Base-by-base conservation (phyloP, 2,888 invertebrate species). In the Spialia ferax region DNA sequence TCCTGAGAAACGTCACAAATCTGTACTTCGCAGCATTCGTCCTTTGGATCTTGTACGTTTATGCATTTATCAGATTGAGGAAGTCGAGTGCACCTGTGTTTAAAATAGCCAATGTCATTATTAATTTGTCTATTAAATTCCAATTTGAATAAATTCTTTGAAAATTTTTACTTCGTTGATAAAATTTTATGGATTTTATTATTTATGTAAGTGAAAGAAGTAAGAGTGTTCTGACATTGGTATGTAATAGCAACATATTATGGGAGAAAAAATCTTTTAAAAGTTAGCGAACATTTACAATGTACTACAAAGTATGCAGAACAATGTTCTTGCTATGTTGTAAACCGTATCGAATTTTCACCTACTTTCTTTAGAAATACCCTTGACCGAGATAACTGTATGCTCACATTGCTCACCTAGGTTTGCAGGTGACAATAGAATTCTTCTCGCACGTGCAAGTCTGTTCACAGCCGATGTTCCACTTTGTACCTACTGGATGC, bases 1-100 rank as follows among this genome's bases (percentile, higher is more conserved):
- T 97, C 96, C 20, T 97, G 94, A 0, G 97, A 97, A 4, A 97
- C 97, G 79, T 97, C 98, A 82, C 98, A 98, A 2, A 98, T 94
- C 70, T 98, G 96, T 71, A 97, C 95, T 75, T 96, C 97, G 78
- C 98, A 98, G 81, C 98, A 98, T 1, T 96, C 91, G 82, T 98
- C 98, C 62, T 95, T 95, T 0, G 97, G 97, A 84, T 98, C 97
- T 73, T 96, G 96, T 0, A 98, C 95, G 77, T 96, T 96, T 52
- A 98, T 96, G 82, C 98, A 98, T 79, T 96, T 95, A 68, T 97
- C 97, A 29, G 95, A 94, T 22, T 88, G 87, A 23, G 87, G 89
- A 1, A 95, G 86, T 5, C 94, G 93, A 6, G 94, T 94, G 78
- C 97, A 97, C 75, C 97, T 95, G 80, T 38, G 42, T 22, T 26